Percentiles rank a stretch among this genome's conserved stretches.
Conservation (phyloP, 1,140 invertebrate species). For the Caerostris darwini region DNA sequence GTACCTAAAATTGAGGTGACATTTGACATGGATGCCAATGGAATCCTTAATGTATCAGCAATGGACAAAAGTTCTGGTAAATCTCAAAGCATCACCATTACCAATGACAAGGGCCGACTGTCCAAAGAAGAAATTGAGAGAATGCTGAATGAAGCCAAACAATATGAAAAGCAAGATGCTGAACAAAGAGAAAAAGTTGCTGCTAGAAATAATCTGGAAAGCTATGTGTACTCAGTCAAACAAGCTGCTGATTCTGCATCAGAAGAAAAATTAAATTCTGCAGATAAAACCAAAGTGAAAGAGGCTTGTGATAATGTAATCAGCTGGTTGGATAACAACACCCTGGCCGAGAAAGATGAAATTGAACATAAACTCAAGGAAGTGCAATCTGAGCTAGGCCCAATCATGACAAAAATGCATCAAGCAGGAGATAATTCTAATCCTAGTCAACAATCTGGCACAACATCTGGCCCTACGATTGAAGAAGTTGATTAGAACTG, state of each 20-base stretch:
- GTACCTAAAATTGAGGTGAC: slow-evolving; percentile 85
- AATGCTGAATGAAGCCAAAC: slow-evolving; percentile 88
- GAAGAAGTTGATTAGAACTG: slow-evolving; percentile 84
- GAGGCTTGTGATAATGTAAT: slow-evolving; percentile 82
- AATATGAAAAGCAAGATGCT: slow-evolving; percentile 85
- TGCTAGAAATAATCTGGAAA: slow-evolving; percentile 80
- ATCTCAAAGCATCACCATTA: slow-evolving; percentile 90
- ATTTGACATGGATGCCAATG: slow-evolving; percentile 98
- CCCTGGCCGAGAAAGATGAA: slow-evolving; percentile 83
- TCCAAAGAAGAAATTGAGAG: slow-evolving; percentile 94
- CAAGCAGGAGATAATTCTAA: not conserved
- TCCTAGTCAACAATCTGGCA: slow-evolving; percentile 40
- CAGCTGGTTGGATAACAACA: slow-evolving; percentile 83
- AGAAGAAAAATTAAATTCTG: not conserved
- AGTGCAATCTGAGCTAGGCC: slow-evolving; percentile 79
- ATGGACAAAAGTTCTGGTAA: slow-evolving; percentile 90
- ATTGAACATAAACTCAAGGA: slow-evolving; percentile 82
- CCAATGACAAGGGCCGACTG: slow-evolving; percentile 84
- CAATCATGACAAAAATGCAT: slow-evolving; percentile 79
- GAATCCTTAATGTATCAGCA: slow-evolving; percentile 84
- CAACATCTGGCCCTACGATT: slow-evolving; percentile 82
- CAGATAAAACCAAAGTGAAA: slow-evolving; percentile 83
- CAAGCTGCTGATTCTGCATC: slow-evolving; percentile 82
- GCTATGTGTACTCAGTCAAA: slow-evolving; percentile 36
- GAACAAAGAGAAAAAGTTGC: slow-evolving; percentile 84